Evolutionary conservation across 2,888 invertebrate genomes (phyloP), one percentile per base, ranked within the genome.

Genomic region (Agriopis aurantiaria): DNA sequence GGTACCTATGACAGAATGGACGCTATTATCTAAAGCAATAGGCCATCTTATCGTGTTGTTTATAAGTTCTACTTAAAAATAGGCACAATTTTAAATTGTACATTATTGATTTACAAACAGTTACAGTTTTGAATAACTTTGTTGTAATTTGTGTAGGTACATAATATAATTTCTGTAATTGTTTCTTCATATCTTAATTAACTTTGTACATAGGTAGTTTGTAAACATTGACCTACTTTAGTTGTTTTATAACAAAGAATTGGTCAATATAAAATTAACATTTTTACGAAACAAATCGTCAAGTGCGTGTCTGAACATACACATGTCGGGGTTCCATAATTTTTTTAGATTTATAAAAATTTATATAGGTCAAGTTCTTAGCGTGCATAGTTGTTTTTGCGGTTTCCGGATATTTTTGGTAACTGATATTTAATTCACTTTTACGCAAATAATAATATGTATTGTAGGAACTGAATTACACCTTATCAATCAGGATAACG

Each of bases 401-500:
- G 3, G 33, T 33, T 33, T 33, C 33, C 33, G 33, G 33, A 3
- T 5, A 3, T 3, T 33, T 33, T 33, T 33, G 5, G 33, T 33
- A 33, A 48, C 12, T 60, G 12, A 12, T 48, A n/a, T 14, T 48
- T 5, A 33, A 33, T 51, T 41, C 49, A 60, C 56, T 48, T 65
- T 59, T 58, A 46, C 46, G 40, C 45, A 41, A 40, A 48, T 33
- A 33, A 5, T 33, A 33, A 33, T 33, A 33, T 5, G 40, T 48
- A 52, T 43, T 43, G 53, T 59, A 48, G 12, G 60, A 69, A 52
- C 66, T n/a, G 60, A 71, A 67, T 67, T 68, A 55, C 68, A 61
- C 40, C 60, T 70, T 67, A 69, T 67, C 68, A 51, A 60, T 45
- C 57, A 51, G 11, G 52, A 72, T 69, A 63, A 53, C 65, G 66